Conservation (phyloP, 2,113 vertebrate genomes). For the Pterophyllum scalare region DNA sequence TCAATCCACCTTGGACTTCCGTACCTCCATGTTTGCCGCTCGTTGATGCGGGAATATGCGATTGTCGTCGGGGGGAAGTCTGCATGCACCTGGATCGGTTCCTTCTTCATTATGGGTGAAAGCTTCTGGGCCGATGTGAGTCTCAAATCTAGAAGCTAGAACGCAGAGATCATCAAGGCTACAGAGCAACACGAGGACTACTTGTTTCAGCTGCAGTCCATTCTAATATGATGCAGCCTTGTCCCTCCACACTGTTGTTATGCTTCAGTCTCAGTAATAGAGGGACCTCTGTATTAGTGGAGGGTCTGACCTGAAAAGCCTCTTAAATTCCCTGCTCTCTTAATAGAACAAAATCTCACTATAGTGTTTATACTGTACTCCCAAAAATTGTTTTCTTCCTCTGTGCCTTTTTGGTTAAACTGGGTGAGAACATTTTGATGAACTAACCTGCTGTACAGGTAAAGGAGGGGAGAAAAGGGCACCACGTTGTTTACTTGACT, state of each 20-base stretch:
- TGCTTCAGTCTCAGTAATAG: neutral
- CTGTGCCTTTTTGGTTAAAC: slow-evolving; percentile 9
- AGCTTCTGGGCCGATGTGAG: too few species aligned
- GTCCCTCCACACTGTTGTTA: neutral
- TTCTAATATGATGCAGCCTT: neutral
- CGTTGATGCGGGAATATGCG: too few species aligned
- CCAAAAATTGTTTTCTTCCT: neutral
- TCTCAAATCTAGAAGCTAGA: neutral
- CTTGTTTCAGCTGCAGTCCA: neutral
- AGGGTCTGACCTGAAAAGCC: neutral
- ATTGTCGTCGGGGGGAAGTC: too few species aligned
- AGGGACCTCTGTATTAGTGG: neutral
- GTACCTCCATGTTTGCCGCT: too few species aligned
- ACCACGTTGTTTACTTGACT: slow-evolving; percentile 21
- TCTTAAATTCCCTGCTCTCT: neutral
- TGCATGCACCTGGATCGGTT: too few species aligned
- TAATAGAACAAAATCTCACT: neutral
- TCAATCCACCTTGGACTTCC: too few species aligned
- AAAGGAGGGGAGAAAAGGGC: neutral
- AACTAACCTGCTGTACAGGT: neutral
- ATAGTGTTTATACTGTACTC: neutral
- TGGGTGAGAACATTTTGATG: neutral
- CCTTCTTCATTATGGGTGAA: too few species aligned
- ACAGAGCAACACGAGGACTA: neutral
- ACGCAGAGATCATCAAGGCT: neutral